phyloP scores from a whole-genome alignment of 35 echinoderm and acorn worm species.

The Strongylocentrotus purpuratus region DNA sequence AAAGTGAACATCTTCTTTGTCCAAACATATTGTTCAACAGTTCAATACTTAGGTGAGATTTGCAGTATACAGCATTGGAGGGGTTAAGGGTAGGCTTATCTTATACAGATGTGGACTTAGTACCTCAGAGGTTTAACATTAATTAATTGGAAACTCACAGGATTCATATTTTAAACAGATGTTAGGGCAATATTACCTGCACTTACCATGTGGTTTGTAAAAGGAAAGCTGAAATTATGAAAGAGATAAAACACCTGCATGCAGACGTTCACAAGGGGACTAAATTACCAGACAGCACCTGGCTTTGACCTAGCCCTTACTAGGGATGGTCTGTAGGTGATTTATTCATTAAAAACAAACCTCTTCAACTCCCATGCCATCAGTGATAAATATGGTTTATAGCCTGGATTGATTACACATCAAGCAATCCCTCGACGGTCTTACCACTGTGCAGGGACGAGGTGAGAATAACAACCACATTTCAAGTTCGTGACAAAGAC shows the following conservation, averaged over 20 bases:
- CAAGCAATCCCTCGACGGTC: background rate
- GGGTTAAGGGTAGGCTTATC: background rate
- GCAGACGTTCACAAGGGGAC: background rate
- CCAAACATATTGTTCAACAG: no score
- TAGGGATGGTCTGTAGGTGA: background rate
- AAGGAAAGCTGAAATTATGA: background rate
- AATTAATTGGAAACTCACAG: background rate
- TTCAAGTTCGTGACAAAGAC: background rate
- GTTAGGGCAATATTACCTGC: background rate
- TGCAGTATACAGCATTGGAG: background rate
- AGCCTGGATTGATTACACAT: background rate
- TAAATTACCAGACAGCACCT: background rate
- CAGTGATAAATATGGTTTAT: background rate
- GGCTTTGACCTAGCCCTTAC: background rate
- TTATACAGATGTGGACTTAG: conserved; percentile 11
- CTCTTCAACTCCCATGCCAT: background rate
- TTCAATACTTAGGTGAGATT: no score
- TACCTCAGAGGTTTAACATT: background rate
- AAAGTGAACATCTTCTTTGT: no score
- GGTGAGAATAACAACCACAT: background rate
- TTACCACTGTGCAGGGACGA: background rate
- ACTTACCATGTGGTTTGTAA: background rate
- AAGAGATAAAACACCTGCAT: background rate
- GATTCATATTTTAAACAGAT: background rate
- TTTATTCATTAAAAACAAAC: background rate